phyloP scores from a whole-genome alignment of 35 echinoderm and acorn worm genomes.

The Nesometra sesokonis region DNA sequence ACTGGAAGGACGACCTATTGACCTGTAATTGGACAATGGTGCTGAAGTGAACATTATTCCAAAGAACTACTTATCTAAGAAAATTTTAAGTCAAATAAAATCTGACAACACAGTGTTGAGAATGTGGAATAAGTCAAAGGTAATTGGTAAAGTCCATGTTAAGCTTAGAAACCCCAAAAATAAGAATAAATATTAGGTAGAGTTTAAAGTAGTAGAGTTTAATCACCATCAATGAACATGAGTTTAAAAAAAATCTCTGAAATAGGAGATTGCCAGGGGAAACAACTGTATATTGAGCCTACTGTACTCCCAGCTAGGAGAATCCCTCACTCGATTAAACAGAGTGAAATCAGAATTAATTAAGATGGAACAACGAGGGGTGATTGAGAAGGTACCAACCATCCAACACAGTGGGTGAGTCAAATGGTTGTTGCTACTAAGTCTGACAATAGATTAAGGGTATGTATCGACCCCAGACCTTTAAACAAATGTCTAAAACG shows the following conservation, averaged over 20 bases:
- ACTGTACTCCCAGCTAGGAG: not conserved
- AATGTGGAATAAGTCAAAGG: constrained; percentile 1
- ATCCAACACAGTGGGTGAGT: constrained; percentile 17
- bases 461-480: constrained; percentile 29
- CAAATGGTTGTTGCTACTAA: constrained; percentile 16
- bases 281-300: not conserved
- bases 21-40: constrained; percentile 15
- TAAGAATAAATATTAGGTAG: constrained; percentile 18
- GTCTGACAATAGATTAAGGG: not conserved
- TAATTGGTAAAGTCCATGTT: constrained; percentile 6
- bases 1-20: not conserved
- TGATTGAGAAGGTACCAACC: constrained; percentile 8
- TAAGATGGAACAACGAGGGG: not conserved
- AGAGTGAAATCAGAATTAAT: constrained; percentile 14
- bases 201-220: constrained; percentile 20
- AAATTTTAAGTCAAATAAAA: not conserved
- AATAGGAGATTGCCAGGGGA: constrained; percentile 13
- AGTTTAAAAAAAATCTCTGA: not conserved
- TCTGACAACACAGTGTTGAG: not conserved
- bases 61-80: not conserved
- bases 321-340: constrained; percentile 9
- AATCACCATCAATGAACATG: not conserved
- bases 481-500: constrained; percentile 36
- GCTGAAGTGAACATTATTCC: constrained; percentile 17
- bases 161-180: constrained; percentile 20